Base-by-base conservation (phyloP, 2,888 invertebrate species). In the Macaria notata region DNA sequence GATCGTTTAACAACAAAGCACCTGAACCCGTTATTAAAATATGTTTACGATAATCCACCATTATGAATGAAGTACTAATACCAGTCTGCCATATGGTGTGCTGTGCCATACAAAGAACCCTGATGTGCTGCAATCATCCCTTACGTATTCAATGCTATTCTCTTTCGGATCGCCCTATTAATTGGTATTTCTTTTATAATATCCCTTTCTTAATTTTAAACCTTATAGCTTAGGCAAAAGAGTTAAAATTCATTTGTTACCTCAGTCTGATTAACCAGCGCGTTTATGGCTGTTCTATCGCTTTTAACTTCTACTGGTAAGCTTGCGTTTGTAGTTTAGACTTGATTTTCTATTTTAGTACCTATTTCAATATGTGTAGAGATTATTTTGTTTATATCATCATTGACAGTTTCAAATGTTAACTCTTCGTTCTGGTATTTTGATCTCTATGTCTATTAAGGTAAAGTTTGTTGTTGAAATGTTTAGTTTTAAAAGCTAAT, bases 101-200 rank as follows among this genome's bases (percentile, higher is more conserved):
- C 42, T 73, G 76, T 79, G 78, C 75, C 73, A 72, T 72, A 79
- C 88, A 86, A 88, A 83, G 49, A 49, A 56, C 51, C 71, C 72
- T 74, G 76, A 73, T 77, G 65, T 71, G 73, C 77, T 78, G 80
- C 83, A 86, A 87, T 87, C 87, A 86, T 87, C 81, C 81, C 83
- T 79, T 77, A 76, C 78, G 69, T 71, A 76, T 81, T 83, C 83
- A 84, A 84, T 84, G 78, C 81, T 78, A 71, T 71, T 64, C 71
- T 75, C 76, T 80, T 79, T 80, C 81, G 78, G 82, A 87, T 86
- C 86, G 84, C 85, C 88, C 88, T 84, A 85, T 86, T 88, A 88
- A 88, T 85, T 81, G 84, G 77, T 79, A 78, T 76, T 72, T 76
- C 69, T 80, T 81, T 79, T 69, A 69, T 62, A 48, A 2, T 33